Conservation (phyloP, 2,113 vertebrate species). For the Colaptes auratus region DNA sequence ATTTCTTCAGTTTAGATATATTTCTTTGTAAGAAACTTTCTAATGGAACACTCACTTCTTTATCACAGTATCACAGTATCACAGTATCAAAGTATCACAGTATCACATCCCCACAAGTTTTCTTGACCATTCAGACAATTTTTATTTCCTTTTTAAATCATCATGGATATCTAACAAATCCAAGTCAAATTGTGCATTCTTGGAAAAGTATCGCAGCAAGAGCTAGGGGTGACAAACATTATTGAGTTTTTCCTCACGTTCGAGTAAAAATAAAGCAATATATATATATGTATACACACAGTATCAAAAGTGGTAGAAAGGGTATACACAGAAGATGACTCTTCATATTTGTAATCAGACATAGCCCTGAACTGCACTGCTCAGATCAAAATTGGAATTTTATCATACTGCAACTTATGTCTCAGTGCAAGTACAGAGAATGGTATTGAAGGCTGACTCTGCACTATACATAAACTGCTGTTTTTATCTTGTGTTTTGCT, state of each 20-base stretch:
- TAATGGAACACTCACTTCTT: not conserved
- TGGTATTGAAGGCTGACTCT: not conserved
- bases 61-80: too few species aligned
- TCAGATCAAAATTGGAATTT: not conserved
- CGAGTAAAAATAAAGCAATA: not conserved
- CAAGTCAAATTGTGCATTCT: not conserved
- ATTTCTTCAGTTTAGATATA: not conserved
- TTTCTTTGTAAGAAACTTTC: not conserved
- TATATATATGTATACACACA: not conserved
- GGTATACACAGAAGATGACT: fast-evolving
- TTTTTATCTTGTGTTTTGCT: not conserved
- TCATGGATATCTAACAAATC: not conserved
- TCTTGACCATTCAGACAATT: not conserved
- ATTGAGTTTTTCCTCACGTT: fast-evolving
- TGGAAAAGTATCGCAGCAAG: not conserved
- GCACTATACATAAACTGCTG: fast-evolving
- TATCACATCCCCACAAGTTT: not conserved
- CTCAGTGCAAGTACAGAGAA: not conserved
- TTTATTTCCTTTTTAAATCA: not conserved
- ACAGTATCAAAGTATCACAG: too few species aligned
- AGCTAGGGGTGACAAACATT: not conserved
- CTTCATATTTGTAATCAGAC: not conserved
- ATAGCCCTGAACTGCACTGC: not conserved
- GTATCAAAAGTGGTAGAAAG: not conserved
- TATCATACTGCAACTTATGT: not conserved